Evolutionary conservation across 2,888 invertebrate genomes (phyloP), one percentile per base, ranked within the genome.

Genomic region (Pelosia muscerda): DNA sequence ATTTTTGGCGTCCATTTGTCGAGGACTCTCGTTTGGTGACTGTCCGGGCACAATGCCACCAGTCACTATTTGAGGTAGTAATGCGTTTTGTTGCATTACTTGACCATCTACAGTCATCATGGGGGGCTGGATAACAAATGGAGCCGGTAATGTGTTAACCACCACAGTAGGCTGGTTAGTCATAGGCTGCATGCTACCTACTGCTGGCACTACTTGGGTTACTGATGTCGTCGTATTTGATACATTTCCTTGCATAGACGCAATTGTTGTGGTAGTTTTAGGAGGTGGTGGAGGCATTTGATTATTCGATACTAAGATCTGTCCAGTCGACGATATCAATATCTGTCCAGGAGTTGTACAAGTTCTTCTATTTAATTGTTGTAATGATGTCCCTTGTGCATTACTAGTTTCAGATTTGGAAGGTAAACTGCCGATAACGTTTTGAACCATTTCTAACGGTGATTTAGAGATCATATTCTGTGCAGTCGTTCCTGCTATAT

Each of bases 101-200:
- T 96, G 96, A 0, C 97, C 96, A 77, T 97, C 97, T 79, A 97
- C 96, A 0, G 97, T 96, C 96, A 97, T 96, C 76, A 97, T 96
- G 3, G 97, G 96, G 0, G 97, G 97, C 83, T 98, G 98, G 57
- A 98, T 95, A 9, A 98, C 96, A 78, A 97, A 97, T 0, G 97
- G 97, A 23, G 97, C 95, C 62, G 97, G 97, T 73, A 98, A 91
- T 0, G 98, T 96, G 84, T 98, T 98, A 1, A 98, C 97, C 8
- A 98, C 95, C 0, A 98, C 97, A 0, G 97, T 96, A 34, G 97
- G 97, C 84, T 96, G 97, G 34, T 97, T 97, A 2, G 97, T 95
- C 23, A 97, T 96, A 6, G 96, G 96, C 77, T 96, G 96, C 1
- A 96, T 95, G 2, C 95, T 95, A 0, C 95, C 96, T 0, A 96